phyloP scores from a whole-genome alignment of 1,140 invertebrate species.

The Meloidogyne chitwoodi region DNA sequence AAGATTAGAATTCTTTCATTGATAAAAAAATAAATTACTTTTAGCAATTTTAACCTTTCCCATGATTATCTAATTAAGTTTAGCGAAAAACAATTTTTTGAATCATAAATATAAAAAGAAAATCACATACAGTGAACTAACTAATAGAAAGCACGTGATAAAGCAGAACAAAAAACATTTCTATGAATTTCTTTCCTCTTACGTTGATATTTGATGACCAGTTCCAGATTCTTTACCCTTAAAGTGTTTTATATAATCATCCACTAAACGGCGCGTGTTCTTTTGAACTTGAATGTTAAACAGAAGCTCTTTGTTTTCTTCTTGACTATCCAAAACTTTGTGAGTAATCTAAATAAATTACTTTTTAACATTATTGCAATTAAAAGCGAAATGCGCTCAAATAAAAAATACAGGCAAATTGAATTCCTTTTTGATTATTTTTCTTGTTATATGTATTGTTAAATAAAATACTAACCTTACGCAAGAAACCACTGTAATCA shows the following conservation, averaged over 20 bases:
- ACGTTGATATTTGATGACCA: not conserved
- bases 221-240: slow-evolving; percentile 4
- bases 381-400: no score
- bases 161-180: not conserved
- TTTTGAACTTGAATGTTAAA: slow-evolving; percentile 16
- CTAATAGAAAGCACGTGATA: not conserved
- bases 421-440: no score
- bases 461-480: not conserved
- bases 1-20: not conserved
- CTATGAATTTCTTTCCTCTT: not conserved
- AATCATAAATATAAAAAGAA: no score
- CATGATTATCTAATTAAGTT: no score
- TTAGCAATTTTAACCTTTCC: no score
- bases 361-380: not conserved
- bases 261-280: slow-evolving; percentile 7
- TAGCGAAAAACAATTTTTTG: no score
- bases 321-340: slow-evolving; percentile 22
- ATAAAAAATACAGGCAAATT: no score
- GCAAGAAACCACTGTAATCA: slow-evolving; percentile 8
- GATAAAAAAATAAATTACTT: not conserved
- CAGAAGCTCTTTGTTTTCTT: slow-evolving; percentile 11
- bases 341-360: slow-evolving; percentile 14
- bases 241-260: slow-evolving; percentile 16
- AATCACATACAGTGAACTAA: no score
- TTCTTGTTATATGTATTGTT: no score